Base-by-base conservation (phyloP, 2,113 vertebrate genomes). In the Phalacrocorax aristotelis region DNA sequence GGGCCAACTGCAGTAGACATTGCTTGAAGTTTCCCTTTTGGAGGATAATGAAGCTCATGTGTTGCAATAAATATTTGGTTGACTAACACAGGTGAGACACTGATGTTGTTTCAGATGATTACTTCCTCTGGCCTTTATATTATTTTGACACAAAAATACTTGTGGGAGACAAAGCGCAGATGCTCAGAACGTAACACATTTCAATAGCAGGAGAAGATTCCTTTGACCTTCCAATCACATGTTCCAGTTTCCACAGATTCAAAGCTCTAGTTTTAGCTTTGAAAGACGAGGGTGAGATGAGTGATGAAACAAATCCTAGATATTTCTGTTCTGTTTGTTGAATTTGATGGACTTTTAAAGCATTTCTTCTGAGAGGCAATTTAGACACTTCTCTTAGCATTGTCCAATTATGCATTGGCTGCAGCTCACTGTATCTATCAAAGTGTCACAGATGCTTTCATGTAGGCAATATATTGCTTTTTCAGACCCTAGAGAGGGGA, bases 401-500 rank as follows among this genome's bases (percentile, higher is more conserved):
- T 5, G 16, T 42, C 87, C 79, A 89, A 95, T 96, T 96, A 96
- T 88, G 80, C 93, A 58, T 85, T 96, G 90, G 95, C 95, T 95
- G 78, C 91, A 90, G 51, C 89, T 96, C 82, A 5, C 80, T 65
- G 29, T 82, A 94, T 93, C 95, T 96, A 93, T 96, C 90, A 93
- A 93, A 97, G 88, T 89, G 90, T 94, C 92, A 94, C 86, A 5
- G 70, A 94, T 69, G 95, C 96, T 97, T 95, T 95, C 95, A 83
- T 75, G 80, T 66, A 92, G 84, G 62, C 70, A 96, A 69, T 95
- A 89, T 91, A 96, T 96, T 96, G 91, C 89, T 83, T 94, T 88
- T 75, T 80, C 83, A 93, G 91, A 79, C 96, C 90, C 94, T 86
- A 79, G 96, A 95, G 94, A 95, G 71, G 61, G 38, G 52, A 62